phyloP scores from a whole-genome alignment of 2,888 invertebrate species.

The Ischnura elegans region DNA sequence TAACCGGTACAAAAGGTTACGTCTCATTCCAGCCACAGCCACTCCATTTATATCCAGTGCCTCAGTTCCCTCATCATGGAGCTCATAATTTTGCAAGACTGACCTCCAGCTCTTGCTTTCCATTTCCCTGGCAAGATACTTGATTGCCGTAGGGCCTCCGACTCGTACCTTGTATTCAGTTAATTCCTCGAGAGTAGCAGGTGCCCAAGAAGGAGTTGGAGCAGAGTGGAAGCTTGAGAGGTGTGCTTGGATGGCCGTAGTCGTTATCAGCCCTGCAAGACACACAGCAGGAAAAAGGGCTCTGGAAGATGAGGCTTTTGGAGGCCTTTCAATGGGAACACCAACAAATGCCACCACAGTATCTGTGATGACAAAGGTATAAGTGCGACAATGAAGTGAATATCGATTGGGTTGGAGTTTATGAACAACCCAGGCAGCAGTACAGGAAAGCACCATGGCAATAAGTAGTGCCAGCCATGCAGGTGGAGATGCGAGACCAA shows the following conservation, averaged over 20 bases:
- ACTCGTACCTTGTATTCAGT: not conserved
- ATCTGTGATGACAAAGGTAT: not conserved
- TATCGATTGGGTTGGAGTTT: not conserved
- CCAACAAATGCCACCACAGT: constrained; percentile 24
- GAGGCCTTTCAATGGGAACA: constrained; percentile 8
- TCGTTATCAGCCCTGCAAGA: constrained; percentile 10
- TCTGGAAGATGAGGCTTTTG: not conserved
- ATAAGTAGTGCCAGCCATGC: constrained; percentile 14
- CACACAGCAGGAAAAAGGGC: constrained; percentile 16
- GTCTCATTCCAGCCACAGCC: constrained; percentile 6
- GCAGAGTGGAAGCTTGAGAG: not conserved
- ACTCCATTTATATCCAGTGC: not conserved
- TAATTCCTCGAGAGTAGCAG: not conserved
- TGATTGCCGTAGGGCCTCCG: not conserved
- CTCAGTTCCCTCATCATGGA: not conserved
- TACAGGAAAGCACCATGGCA: not conserved
- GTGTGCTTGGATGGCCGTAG: constrained; percentile 44
- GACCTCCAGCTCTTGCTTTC: not conserved
- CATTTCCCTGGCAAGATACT: constrained; percentile 21
- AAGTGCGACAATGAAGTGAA: no score
- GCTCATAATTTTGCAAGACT: not conserved
- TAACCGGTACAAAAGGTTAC: constrained; percentile 4
- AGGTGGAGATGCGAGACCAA: not conserved
- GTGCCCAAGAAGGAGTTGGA: not conserved
- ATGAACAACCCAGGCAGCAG: not conserved